Evolutionary conservation across 2,797 vertebrate species (phyloP).

Genomic region (Muscicapa striata): DNA sequence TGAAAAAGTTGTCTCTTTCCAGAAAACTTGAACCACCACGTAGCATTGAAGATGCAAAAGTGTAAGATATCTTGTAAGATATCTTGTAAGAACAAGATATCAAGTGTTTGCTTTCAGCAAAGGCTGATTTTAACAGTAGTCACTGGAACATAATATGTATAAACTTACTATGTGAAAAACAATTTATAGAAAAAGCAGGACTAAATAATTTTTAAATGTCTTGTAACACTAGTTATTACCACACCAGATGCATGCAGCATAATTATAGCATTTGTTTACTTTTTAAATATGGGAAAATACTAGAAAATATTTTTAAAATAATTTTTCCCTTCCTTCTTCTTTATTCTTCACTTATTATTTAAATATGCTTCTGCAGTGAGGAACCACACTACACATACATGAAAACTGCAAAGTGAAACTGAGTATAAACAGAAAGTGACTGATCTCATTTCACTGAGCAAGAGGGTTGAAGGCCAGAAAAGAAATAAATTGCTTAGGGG

Average conservation of each 20-base stretch:
- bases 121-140: background rate
- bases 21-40: background rate
- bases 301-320: background rate
- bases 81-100: background rate
- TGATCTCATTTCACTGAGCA: conserved; percentile 54
- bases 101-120: background rate
- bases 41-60: background rate
- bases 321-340: background rate
- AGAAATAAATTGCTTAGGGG: conserved; percentile 61
- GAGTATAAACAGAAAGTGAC: conserved; percentile 58
- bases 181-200: background rate
- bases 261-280: background rate
- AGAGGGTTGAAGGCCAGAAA: conserved; percentile 57
- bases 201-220: background rate
- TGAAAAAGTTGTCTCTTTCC: background rate
- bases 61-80: no score
- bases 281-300: background rate
- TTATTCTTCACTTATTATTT: background rate
- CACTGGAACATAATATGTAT: background rate
- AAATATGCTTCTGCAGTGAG: background rate
- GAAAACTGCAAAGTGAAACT: conserved; percentile 53
- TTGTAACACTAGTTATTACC: background rate
- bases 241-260: background rate
- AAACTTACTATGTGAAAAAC: background rate
- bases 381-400: background rate